These are phyloP conservation scores for Alexandromys fortis DNA, from an alignment of 2,113 vertebrate species.

Conservation along the genomic window DNA sequence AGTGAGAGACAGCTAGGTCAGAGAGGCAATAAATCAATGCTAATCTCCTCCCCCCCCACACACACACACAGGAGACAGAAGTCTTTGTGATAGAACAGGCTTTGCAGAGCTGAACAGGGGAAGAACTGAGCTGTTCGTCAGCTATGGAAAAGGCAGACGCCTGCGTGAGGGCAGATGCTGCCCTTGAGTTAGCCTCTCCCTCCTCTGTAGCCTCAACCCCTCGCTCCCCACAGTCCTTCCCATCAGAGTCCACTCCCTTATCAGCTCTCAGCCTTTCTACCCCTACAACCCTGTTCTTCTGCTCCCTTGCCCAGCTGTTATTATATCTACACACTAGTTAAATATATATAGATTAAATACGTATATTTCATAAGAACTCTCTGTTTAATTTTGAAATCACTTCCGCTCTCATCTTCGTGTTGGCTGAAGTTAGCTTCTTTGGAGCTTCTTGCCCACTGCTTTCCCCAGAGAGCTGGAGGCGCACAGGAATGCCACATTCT, in stretches of 20 bases:
- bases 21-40: not conserved
- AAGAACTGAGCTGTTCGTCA: not conserved
- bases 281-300: not conserved
- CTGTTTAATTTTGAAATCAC: not conserved
- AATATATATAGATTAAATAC: not conserved
- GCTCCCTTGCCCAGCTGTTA: not conserved
- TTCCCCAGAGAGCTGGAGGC: not conserved
- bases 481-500: not conserved
- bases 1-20: not conserved
- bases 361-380: not conserved
- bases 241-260: not conserved
- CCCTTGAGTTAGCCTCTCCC: not conserved
- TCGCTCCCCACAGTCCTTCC: not conserved
- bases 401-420: not conserved
- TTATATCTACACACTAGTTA: not conserved
- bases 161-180: not conserved
- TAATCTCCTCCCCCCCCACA: not conserved
- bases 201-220: not conserved
- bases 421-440: not conserved
- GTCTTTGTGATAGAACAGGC: not conserved
- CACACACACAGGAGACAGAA: not conserved
- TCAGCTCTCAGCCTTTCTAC: not conserved
- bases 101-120: not conserved
- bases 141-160: not conserved
- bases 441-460: not conserved